Conservation (phyloP, 2,113 vertebrate genomes). For the Oryzias woworae region DNA sequence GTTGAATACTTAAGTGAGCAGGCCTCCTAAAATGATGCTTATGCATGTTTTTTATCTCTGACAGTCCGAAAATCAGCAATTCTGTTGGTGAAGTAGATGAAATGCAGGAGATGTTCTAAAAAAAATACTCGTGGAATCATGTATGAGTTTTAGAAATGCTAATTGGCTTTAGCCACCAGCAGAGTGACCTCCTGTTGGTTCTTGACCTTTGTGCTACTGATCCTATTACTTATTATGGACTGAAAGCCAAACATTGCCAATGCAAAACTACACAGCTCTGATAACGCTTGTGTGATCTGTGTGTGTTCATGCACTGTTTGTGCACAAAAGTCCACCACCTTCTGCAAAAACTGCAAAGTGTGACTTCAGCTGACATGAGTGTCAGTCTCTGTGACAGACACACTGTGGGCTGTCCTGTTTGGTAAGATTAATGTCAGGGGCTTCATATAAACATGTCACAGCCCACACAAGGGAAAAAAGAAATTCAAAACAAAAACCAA, state of each 20-base stretch:
- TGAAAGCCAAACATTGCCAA: not conserved
- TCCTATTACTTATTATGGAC: constrained; percentile 1
- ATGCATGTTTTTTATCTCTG: constrained; percentile 19
- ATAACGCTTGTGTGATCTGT: too few species aligned
- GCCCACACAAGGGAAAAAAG: constrained; percentile 10
- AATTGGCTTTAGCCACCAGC: constrained; percentile 57
- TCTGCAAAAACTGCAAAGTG: constrained; percentile 24
- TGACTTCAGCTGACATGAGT: constrained; percentile 9
- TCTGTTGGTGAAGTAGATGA: constrained; percentile 6
- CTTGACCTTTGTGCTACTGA: constrained; percentile 36
- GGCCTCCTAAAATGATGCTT: constrained; percentile 22
- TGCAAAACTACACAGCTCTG: too few species aligned
- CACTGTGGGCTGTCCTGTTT: constrained; percentile 16
- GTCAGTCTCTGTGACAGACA: constrained; percentile 12
- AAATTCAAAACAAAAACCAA: not conserved
- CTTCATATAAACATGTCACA: constrained; percentile 15
- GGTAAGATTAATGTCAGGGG: constrained; percentile 32
- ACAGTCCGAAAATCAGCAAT: constrained; percentile 6
- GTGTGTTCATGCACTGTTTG: too few species aligned
- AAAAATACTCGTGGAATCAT: not conserved
- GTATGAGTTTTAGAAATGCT: constrained; percentile 11
- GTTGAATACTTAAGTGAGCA: constrained; percentile 22
- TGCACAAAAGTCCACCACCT: constrained; percentile 28
- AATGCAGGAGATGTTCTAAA: too few species aligned
- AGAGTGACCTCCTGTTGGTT: constrained; percentile 32